phyloP scores from a whole-genome alignment of 2,797 vertebrate genomes.

The Poeciliopsis gracilis region DNA sequence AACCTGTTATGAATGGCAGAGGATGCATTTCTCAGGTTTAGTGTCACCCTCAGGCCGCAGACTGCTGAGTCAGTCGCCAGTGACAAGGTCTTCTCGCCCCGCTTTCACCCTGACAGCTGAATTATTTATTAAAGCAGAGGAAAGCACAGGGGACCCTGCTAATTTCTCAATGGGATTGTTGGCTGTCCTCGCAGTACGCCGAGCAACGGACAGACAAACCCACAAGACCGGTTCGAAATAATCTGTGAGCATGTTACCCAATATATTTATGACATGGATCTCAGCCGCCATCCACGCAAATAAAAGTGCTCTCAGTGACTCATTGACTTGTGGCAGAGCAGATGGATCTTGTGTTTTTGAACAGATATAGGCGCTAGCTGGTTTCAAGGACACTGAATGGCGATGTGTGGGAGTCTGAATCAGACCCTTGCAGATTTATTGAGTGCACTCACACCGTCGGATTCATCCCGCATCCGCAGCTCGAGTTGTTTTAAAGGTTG shows the following conservation, averaged over 20 bases:
- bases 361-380: conserved; percentile 47
- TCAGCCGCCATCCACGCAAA: conserved; percentile 43
- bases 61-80: conserved; percentile 76
- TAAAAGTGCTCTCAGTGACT: conserved; percentile 56
- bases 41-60: conserved; percentile 71
- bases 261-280: conserved; percentile 60
- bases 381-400: conserved; percentile 68
- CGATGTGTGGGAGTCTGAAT: conserved; percentile 61
- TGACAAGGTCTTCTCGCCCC: conserved; percentile 75
- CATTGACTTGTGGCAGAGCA: conserved; percentile 45
- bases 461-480: conserved; percentile 52
- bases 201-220: conserved; percentile 47
- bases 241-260: conserved; percentile 52
- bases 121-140: conserved; percentile 77
- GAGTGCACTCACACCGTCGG: conserved; percentile 64
- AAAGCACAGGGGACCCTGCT: conserved; percentile 72
- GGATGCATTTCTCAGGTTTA: conserved; percentile 64
- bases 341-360: conserved; percentile 58
- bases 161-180: conserved; percentile 82
- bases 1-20: conserved; percentile 46
- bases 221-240: conserved; percentile 41
- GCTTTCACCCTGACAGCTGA: conserved; percentile 74
- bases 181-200: conserved; percentile 68
- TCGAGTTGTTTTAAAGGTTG: conserved; percentile 68
- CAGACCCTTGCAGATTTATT: conserved; percentile 72